Base-by-base conservation (phyloP, 2,888 invertebrate species). In the Caenorhabditis sulstoni region DNA sequence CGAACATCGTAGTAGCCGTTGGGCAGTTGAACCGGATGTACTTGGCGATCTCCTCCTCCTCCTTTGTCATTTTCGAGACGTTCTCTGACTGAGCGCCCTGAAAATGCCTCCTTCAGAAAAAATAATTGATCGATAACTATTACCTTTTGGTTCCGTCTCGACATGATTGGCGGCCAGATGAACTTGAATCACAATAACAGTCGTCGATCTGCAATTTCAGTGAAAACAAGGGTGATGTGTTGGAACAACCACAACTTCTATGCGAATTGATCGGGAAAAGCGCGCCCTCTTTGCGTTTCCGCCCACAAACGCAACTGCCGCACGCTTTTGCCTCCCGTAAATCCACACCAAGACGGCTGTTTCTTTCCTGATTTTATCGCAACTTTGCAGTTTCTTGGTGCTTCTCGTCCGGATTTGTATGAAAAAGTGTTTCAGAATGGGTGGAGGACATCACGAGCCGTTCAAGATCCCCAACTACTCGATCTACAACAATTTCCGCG, bases 21-120 rank as follows among this genome's bases (percentile, higher is more conserved):
- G 95, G 96, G 23, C 97, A 94, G 92, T 96, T 96, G 84, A 95
- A 95, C 66, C 95, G 94, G 87, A 99, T 92, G 94, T 96, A 97
- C 91, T 96, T 96, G 0, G 97, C 98, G 53, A 99, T 93, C 0
- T 94, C 93, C 91, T 95, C 96, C 91, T 98, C 97, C 47, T 83
- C 77, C 23, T 85, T 85, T 11, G 70, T 62, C 59, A 81, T 57
- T 55, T 67, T 70, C n/a, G 37, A n/a, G 1, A 39, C 65, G 11
- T 81, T 74, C 35, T 79, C 79, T 1, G 73, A 58, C 20, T 55
- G 37, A 18, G 18, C 53, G 11, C 44, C 59, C 79, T 67, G 50
- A 49, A 66, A 12, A 44, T 53, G 0, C 14, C 1, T 12, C 9
- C 1, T 29, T 45, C 35, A 1, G 7, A 29, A 7, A 5, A 29